These are phyloP conservation scores for Drosophila buzzatii DNA, from an alignment of 2,888 invertebrate genomes.

Conservation along the genomic window DNA sequence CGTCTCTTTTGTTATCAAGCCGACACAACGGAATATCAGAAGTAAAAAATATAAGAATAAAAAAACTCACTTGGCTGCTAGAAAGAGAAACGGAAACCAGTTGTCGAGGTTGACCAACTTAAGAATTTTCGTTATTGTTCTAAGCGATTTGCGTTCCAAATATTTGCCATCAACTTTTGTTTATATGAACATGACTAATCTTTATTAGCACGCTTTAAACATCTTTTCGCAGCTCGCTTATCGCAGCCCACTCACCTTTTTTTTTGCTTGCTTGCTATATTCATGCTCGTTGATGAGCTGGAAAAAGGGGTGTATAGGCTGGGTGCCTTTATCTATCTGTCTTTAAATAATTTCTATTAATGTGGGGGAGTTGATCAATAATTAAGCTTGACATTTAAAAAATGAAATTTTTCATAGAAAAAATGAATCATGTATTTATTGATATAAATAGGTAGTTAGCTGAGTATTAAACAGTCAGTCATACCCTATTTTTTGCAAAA, in stretches of 20 bases:
- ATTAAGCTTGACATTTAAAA: too few relatives aligned
- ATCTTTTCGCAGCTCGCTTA: slow-evolving; percentile 31
- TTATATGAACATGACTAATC: slow-evolving; percentile 66
- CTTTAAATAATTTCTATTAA: background rate
- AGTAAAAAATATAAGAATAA: slow-evolving; percentile 4
- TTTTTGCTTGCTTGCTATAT: slow-evolving; percentile 5
- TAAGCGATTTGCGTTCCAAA: slow-evolving; percentile 57
- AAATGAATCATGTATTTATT: too few relatives aligned
- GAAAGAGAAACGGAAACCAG: slow-evolving; percentile 66
- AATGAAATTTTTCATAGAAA: too few relatives aligned
- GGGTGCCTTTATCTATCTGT: background rate
- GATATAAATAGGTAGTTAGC: background rate
- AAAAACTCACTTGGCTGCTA: slow-evolving; percentile 36
- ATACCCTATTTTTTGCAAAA: background rate
- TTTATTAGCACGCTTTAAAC: slow-evolving; percentile 41
- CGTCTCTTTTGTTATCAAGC: slow-evolving; percentile 57
- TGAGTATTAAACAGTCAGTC: background rate
- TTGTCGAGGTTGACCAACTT: slow-evolving; percentile 55
- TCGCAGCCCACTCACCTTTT: slow-evolving; percentile 23
- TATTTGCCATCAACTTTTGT: slow-evolving; percentile 50
- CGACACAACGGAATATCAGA: slow-evolving; percentile 31
- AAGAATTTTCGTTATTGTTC: slow-evolving; percentile 55
- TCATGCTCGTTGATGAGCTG: background rate
- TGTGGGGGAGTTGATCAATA: too few relatives aligned
- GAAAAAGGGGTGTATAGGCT: background rate